These are phyloP conservation scores for Drosophila erecta DNA, from an alignment of 1,140 invertebrate species.

Conservation along the genomic window DNA sequence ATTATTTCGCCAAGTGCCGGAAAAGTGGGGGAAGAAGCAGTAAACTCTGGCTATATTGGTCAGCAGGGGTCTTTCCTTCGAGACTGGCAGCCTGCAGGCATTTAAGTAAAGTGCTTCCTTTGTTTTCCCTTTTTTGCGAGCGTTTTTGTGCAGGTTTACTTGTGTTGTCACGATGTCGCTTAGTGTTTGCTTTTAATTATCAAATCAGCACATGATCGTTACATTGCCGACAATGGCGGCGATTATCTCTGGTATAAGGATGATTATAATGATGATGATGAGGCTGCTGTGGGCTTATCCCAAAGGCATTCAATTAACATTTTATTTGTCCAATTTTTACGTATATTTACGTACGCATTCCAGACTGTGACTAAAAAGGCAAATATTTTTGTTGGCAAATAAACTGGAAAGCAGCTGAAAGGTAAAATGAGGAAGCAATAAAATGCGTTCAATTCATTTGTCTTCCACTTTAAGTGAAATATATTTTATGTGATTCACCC, in stretches of 20 bases:
- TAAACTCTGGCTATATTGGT: slow-evolving; percentile 58
- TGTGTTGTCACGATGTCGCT: slow-evolving; percentile 55
- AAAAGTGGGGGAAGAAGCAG: not conserved
- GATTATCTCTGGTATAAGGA: slow-evolving; percentile 43
- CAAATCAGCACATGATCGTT: slow-evolving; percentile 81
- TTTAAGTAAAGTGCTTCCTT: slow-evolving; percentile 31
- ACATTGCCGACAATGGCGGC: slow-evolving; percentile 54
- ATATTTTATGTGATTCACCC: slow-evolving; percentile 24
- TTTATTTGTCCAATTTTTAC: slow-evolving; percentile 49
- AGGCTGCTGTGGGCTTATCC: slow-evolving; percentile 22
- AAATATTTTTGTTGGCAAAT: slow-evolving; percentile 43
- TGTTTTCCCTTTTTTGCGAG: slow-evolving; percentile 16
- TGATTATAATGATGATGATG: slow-evolving; percentile 18
- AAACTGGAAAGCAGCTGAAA: slow-evolving; percentile 12
- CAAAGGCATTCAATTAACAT: slow-evolving; percentile 61
- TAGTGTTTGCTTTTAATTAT: slow-evolving; percentile 80
- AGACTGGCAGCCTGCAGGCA: slow-evolving; percentile 4
- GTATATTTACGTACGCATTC: slow-evolving; percentile 54
- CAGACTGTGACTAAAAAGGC: slow-evolving; percentile 11
- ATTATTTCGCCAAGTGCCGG: slow-evolving; percentile 6
- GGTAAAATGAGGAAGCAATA: slow-evolving; percentile 4
- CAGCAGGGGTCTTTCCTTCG: slow-evolving; percentile 44
- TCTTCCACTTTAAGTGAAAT: not conserved
- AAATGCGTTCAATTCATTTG: slow-evolving; percentile 10
- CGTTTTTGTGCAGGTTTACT: slow-evolving; percentile 46